Evolutionary conservation across 2,797 vertebrate species (phyloP).

Genomic region (Hemitrygon akajei): DNA sequence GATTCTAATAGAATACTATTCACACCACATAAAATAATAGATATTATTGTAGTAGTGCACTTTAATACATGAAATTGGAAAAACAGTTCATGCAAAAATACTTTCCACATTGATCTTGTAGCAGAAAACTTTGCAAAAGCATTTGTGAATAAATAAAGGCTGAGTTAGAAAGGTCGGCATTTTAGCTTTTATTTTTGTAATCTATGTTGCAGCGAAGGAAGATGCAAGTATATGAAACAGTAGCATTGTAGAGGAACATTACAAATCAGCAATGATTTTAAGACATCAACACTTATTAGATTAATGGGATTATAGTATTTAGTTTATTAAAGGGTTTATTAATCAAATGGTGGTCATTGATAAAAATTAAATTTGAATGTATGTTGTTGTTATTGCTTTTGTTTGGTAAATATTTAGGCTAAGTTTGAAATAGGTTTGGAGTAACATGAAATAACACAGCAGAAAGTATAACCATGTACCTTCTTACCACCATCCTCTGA

Average conservation of each 20-base stretch:
- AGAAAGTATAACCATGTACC: not conserved
- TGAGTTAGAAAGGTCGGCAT: not conserved
- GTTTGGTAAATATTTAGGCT: not conserved
- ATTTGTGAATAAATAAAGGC: not conserved
- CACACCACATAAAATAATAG: not conserved
- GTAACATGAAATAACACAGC: not conserved
- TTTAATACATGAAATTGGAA: not conserved
- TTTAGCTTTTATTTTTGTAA: not conserved
- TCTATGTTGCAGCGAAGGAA: not conserved
- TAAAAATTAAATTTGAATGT: conserved; percentile 16
- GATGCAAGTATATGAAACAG: not conserved
- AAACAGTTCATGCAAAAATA: not conserved
- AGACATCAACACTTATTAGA: not conserved
- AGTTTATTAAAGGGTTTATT: conserved; percentile 11
- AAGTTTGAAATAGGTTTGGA: not conserved
- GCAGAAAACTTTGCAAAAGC: not conserved
- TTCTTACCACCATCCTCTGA: too few relatives aligned
- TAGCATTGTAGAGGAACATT: not conserved
- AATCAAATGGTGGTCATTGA: not conserved
- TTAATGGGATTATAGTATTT: not conserved
- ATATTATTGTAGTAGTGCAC: not conserved
- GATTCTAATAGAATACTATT: not conserved
- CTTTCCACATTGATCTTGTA: not conserved
- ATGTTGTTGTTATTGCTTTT: not conserved
- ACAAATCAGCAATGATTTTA: not conserved